phyloP scores from a whole-genome alignment of 2,113 vertebrate species.

The Tetraodon nigroviridis region DNA sequence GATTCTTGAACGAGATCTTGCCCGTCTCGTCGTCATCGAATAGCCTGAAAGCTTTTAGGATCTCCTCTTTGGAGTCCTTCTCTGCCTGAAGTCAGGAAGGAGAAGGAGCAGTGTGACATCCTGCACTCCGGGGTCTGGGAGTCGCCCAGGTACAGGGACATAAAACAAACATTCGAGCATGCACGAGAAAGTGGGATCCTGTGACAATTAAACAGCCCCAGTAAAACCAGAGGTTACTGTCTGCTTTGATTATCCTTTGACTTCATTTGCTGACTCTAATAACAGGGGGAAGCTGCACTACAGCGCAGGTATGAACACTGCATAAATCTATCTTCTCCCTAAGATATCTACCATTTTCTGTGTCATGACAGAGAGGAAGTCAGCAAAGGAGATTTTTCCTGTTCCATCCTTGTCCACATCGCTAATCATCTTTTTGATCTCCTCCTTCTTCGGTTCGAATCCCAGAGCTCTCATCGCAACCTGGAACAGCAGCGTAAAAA shows the following conservation, averaged over 20 bases:
- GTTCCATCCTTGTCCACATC: slow-evolving; percentile 88
- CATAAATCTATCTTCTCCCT: too few species aligned
- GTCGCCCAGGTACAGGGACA: too few species aligned
- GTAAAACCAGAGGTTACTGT: too few species aligned
- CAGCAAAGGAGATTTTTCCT: slow-evolving; percentile 85
- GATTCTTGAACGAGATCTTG: slow-evolving; percentile 91
- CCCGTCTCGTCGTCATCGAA: slow-evolving; percentile 94
- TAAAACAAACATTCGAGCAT: too few species aligned
- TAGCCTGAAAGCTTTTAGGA: slow-evolving; percentile 90
- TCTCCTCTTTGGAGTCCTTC: slow-evolving; percentile 93
- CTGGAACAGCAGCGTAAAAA: slow-evolving; percentile 53
- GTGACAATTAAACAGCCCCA: too few species aligned
- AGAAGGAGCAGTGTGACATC: neutral
- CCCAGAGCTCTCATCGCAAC: slow-evolving; percentile 93
- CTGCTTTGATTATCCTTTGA: too few species aligned
- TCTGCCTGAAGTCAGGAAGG: slow-evolving; percentile 75
- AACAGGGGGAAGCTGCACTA: too few species aligned
- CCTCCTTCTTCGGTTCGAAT: slow-evolving; percentile 92
- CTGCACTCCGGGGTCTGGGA: too few species aligned
- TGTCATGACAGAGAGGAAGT: slow-evolving; percentile 87
- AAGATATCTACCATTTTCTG: slow-evolving; percentile 85
- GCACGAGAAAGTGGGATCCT: too few species aligned
- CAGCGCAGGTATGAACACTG: too few species aligned
- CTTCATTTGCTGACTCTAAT: too few species aligned
- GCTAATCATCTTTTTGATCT: slow-evolving; percentile 88